Evolutionary conservation across 1,140 invertebrate species (phyloP).

Genomic region (Drosophila aff.): DNA sequence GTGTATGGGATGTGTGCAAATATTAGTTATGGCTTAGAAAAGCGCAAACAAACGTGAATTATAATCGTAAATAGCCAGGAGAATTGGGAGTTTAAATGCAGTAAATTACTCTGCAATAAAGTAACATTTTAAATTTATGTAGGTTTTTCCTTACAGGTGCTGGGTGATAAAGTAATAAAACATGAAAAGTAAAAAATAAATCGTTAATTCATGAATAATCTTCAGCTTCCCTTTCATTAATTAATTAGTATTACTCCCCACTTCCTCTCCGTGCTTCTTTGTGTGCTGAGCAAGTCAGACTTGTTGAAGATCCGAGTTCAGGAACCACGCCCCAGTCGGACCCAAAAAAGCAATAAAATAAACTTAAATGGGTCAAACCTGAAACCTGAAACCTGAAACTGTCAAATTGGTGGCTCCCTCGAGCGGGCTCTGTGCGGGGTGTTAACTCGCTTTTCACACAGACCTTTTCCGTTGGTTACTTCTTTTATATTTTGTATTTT

Average conservation of each 20-base stretch:
- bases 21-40: constrained; percentile 19
- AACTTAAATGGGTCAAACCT: constrained; percentile 46
- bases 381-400: constrained; percentile 57
- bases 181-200: not conserved
- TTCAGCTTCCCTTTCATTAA: constrained; percentile 1
- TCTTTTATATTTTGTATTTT: constrained; percentile 31
- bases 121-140: not conserved
- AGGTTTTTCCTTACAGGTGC: not conserved
- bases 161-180: not conserved
- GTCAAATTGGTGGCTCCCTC: constrained; percentile 38
- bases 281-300: constrained; percentile 9
- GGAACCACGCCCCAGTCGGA: constrained; percentile 31
- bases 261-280: constrained; percentile 1
- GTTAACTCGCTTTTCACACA: constrained; percentile 24
- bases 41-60: constrained; percentile 1
- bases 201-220: not conserved
- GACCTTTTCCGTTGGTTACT: constrained; percentile 26
- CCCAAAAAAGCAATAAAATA: constrained; percentile 11
- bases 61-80: constrained; percentile 6
- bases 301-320: constrained; percentile 25
- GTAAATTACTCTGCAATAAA: not conserved
- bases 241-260: constrained; percentile 4
- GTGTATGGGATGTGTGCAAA: constrained; percentile 36
- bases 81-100: not conserved
- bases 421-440: constrained; percentile 8